A percentile compares a stretch with the other conserved stretches of the same genome.
These are phyloP conservation scores for Himantopus leucocephalus DNA, from an alignment of 2,113 vertebrate genomes.

Conservation along the genomic window DNA sequence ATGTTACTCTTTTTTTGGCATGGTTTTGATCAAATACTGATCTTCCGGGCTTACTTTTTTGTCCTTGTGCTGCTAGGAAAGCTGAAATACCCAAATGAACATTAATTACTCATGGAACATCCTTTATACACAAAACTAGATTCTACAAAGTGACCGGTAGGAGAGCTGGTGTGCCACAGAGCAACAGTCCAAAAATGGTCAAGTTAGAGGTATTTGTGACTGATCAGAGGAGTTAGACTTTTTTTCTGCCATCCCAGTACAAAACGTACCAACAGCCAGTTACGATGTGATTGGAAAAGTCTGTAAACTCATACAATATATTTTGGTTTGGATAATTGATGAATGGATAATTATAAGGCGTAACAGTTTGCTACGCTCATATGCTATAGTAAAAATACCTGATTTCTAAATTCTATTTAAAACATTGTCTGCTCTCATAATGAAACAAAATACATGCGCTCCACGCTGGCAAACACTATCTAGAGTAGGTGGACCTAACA, in stretches of 20 bases:
- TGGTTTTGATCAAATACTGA: background rate
- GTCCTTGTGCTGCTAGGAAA: background rate
- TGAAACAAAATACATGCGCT: background rate
- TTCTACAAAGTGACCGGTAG: background rate
- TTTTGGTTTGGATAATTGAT: background rate
- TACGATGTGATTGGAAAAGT: background rate
- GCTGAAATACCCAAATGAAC: background rate
- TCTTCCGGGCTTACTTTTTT: background rate
- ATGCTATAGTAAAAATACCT: background rate
- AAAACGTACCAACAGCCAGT: background rate
- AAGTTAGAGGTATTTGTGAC: background rate
- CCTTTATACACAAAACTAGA: background rate
- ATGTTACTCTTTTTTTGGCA: background rate
- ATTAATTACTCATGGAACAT: background rate
- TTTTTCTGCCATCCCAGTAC: background rate
- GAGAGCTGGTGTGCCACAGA: background rate
- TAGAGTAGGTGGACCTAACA: background rate
- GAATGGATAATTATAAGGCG: background rate
- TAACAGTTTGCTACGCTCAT: background rate
- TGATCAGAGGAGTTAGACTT: background rate
- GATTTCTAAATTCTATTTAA: background rate
- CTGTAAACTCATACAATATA: background rate
- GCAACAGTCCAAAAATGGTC: background rate
- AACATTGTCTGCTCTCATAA: background rate
- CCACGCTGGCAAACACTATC: accelerated